phyloP scores from a whole-genome alignment of 2,888 invertebrate genomes.

The Griposia aprilina region DNA sequence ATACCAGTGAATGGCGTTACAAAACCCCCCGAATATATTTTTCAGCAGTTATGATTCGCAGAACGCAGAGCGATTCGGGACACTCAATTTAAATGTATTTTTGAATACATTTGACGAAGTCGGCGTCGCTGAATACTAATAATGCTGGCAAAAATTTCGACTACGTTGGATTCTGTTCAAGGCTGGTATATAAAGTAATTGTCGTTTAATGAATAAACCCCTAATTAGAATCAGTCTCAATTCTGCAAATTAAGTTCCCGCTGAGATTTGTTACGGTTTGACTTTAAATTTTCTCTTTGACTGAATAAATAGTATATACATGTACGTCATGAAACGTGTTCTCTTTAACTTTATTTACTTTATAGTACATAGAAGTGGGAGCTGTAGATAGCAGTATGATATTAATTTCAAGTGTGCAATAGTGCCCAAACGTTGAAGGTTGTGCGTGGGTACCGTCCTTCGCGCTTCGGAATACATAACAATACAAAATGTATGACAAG shows the following conservation, averaged over 20 bases:
- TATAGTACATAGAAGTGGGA: conserved; percentile 4
- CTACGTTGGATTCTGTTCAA: conserved; percentile 51
- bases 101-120: conserved; percentile 52
- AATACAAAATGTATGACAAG: conserved; percentile 9
- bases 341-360: conserved; percentile 30
- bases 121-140: conserved; percentile 61
- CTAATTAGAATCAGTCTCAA: conserved; percentile 57
- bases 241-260: conserved; percentile 45
- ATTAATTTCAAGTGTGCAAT: conserved; percentile 43
- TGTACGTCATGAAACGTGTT: conserved; percentile 23
- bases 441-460: conserved; percentile 50
- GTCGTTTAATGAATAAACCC: conserved; percentile 60
- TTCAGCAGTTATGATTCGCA: conserved; percentile 43
- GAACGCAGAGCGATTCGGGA: conserved; percentile 40
- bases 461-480: conserved; percentile 23
- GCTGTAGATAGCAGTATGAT: conserved; percentile 3
- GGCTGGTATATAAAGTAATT: conserved; percentile 56
- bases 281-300: conserved; percentile 44
- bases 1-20: conserved; percentile 28
- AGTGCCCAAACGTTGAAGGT: conserved; percentile 56
- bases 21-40: conserved; percentile 42
- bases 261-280: conserved; percentile 42
- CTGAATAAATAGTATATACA: conserved; percentile 29
- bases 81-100: conserved; percentile 63
- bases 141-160: conserved; percentile 55